These are phyloP conservation scores for Acrocera orbiculus DNA, from an alignment of 2,888 invertebrate species.

Conservation along the genomic window DNA sequence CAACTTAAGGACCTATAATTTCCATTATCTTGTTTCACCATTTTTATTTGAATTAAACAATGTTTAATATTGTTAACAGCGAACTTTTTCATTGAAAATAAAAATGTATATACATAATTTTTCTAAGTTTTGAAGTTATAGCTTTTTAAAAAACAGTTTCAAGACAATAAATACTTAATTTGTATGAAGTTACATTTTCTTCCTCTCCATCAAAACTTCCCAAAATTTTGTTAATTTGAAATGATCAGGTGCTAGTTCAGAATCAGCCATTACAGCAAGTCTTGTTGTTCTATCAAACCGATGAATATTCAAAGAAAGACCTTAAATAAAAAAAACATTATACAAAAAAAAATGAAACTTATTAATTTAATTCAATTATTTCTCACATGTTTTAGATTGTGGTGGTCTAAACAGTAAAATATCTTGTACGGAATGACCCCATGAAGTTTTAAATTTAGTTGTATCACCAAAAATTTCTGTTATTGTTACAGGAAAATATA, in stretches of 20 bases:
- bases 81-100: no score
- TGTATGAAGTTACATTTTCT: conserved; percentile 5
- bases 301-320: conserved; percentile 27
- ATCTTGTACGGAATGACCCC: conserved; percentile 27
- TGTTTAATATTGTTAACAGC: no score
- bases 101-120: no score
- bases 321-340: conserved; percentile 11
- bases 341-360: background rate
- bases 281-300: conserved; percentile 26
- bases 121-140: no score
- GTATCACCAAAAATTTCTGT: conserved; percentile 27
- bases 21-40: no score
- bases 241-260: conserved; percentile 27
- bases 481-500: conserved; percentile 27
- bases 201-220: conserved; percentile 14
- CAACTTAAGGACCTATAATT: no score
- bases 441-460: conserved; percentile 21
- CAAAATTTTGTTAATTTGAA: conserved; percentile 23
- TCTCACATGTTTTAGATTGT: conserved; percentile 28
- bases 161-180: no score
- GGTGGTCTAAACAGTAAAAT: conserved; percentile 27
- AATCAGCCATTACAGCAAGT: conserved; percentile 28
- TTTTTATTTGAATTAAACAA: no score
- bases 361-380: background rate
- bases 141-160: no score